Conservation (phyloP, 2,113 vertebrate genomes). For the Petroica traversi region DNA sequence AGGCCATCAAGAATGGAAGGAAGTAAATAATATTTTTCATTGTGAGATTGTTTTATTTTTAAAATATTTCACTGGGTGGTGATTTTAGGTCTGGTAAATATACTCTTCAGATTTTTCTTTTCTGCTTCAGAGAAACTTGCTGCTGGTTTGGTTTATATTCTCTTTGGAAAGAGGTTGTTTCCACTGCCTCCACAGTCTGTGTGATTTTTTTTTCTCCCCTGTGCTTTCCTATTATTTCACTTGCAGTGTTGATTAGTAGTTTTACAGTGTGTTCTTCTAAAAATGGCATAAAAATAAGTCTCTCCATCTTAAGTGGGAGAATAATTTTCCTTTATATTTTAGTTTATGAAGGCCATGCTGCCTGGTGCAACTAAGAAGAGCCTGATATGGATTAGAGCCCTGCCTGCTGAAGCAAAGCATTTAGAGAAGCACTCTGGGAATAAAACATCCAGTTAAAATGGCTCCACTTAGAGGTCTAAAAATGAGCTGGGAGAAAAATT, state of each 20-base stretch:
- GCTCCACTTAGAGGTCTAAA: not conserved
- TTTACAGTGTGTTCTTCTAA: not conserved
- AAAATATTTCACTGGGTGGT: not conserved
- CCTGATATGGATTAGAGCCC: not conserved
- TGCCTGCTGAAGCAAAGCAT: not conserved
- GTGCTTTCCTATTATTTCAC: not conserved
- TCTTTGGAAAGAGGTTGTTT: not conserved
- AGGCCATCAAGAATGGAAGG: not conserved
- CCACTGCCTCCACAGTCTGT: not conserved
- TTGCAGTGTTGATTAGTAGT: not conserved
- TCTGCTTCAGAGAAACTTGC: not conserved
- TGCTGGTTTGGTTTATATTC: not conserved
- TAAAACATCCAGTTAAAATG: not conserved
- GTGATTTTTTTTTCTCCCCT: not conserved
- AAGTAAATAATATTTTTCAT: not conserved
- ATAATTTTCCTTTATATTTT: not conserved
- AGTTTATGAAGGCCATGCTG: not conserved
- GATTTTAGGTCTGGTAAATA: not conserved
- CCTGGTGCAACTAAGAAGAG: not conserved
- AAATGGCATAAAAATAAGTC: not conserved
- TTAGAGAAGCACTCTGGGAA: not conserved
- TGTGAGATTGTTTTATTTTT: not conserved
- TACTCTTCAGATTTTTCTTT: not conserved
- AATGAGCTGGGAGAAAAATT: not conserved
- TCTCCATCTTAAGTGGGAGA: not conserved